Conservation (phyloP, 2,113 vertebrate species). For the Tapirus terrestris region DNA sequence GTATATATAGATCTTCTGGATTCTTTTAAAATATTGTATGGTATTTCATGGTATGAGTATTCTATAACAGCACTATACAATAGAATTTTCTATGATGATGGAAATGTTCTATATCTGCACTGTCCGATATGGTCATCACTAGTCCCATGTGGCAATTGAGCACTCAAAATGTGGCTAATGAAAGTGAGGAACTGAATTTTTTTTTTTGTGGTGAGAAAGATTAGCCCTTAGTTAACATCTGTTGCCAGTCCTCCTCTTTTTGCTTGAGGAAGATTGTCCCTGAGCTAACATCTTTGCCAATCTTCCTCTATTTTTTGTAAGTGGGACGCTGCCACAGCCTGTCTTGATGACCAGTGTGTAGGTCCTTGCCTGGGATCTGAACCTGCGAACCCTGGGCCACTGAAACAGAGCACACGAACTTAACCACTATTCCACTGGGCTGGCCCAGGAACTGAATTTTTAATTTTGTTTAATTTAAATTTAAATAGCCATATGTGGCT, state of each 20-base stretch:
- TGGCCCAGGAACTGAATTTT: background rate
- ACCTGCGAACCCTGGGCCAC: no score
- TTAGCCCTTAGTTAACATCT: no score
- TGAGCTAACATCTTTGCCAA: no score
- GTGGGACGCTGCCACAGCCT: no score
- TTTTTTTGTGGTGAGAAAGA: no score
- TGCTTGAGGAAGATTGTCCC: no score
- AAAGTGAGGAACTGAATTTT: background rate
- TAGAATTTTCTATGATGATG: background rate
- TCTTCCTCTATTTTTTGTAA: no score
- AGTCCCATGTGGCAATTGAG: background rate
- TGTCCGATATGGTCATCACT: background rate
- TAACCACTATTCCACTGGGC: no score
- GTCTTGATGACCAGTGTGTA: no score
- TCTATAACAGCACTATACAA: background rate
- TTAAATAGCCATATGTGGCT: background rate
- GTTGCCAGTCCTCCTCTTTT: no score
- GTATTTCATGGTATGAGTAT: background rate
- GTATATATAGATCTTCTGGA: background rate
- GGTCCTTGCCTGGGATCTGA: no score
- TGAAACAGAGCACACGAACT: no score
- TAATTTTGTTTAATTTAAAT: background rate
- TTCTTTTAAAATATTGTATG: background rate
- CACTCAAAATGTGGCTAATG: background rate
- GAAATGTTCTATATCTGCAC: background rate